Evolutionary conservation across 2,113 vertebrate species (phyloP), one percentile per base, ranked within the genome.

Genomic region (Grus americana): DNA sequence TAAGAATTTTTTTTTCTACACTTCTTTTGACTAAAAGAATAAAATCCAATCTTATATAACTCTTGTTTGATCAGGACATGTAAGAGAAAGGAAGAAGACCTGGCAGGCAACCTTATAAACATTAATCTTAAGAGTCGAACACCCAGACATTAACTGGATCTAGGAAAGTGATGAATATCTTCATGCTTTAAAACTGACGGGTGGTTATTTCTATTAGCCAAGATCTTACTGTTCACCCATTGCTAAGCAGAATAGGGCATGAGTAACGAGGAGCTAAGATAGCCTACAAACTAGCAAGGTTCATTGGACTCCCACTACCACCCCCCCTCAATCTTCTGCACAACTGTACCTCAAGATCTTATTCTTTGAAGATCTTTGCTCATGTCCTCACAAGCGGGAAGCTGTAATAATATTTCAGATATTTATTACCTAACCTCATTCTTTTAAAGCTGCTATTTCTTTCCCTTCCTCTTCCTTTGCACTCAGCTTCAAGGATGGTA

Each of bases 1-100:
- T 5, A 93, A 68, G 46, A 78, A 70, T 62, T 72, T 47, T 72
- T 47, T 44, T 76, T 86, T 61, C 83, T 96, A 17, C 84, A 81
- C 57, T 91, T 95, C 55, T 91, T 94, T 86, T 91, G 73, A 91
- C 57, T 58, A 67, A 86, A 49, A 81, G 57, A 91, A 46, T 86
- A 81, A 95, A 93, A 87, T 78, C 44, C 36, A 52, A 2, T 74
- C 58, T 85, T 96, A 26, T 16, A 29, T 59, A 88, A 87, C 40
- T 65, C n/a, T 63, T 90, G 36, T 68, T 87, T 68, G 73, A 89
- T 86, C 8, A 49, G 79, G 79, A 79, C 57, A 30, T 30, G n/a
- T 49, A 92, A 30, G 79, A 97, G 63, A 95, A 80, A 57, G 62
- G 8, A 81, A 63, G 61, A 58, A 74, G 72, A 79, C 61, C 59